Evolutionary conservation across 2,113 vertebrate species (phyloP).

Genomic region (Plecotus auritus): DNA sequence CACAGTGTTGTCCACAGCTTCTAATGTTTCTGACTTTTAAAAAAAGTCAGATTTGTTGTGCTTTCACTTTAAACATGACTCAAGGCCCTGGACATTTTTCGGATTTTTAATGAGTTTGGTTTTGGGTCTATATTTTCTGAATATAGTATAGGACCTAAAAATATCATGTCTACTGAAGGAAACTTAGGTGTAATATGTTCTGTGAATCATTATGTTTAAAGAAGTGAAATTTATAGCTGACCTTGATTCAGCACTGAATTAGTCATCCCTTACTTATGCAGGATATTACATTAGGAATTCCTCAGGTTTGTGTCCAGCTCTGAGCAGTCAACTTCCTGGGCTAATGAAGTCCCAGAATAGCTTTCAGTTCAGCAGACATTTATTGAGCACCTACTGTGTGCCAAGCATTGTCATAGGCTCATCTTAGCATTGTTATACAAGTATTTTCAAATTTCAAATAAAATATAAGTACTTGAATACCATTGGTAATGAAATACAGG

Average conservation of each 20-base stretch:
- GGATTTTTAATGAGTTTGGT: slow-evolving; percentile 32
- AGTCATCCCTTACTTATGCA: slow-evolving; percentile 81
- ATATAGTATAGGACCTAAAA: slow-evolving; percentile 55
- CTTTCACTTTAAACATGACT: slow-evolving; percentile 41
- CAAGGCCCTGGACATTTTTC: slow-evolving; percentile 22
- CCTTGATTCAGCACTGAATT: slow-evolving; percentile 81
- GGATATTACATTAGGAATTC: slow-evolving; percentile 83
- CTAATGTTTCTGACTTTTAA: slow-evolving; percentile 19
- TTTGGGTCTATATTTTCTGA: slow-evolving; percentile 41
- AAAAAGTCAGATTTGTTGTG: not conserved
- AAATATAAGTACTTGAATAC: slow-evolving; percentile 36
- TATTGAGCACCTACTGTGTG: slow-evolving; percentile 43
- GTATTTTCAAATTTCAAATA: slow-evolving; percentile 70
- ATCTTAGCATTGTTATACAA: slow-evolving; percentile 74
- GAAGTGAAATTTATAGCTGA: slow-evolving; percentile 82
- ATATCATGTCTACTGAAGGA: slow-evolving; percentile 71
- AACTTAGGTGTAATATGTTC: slow-evolving; percentile 68
- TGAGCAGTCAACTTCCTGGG: slow-evolving; percentile 75
- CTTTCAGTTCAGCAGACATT: slow-evolving; percentile 9
- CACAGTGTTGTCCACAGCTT: not conserved
- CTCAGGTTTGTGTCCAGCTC: slow-evolving; percentile 74
- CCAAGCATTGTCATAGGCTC: slow-evolving; percentile 57
- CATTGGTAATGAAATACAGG: not conserved
- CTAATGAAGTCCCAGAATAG: slow-evolving; percentile 77
- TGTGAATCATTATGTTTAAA: slow-evolving; percentile 77